Evolutionary conservation across 2,113 vertebrate species (phyloP).

Genomic region (Phalacrocorax carbo): DNA sequence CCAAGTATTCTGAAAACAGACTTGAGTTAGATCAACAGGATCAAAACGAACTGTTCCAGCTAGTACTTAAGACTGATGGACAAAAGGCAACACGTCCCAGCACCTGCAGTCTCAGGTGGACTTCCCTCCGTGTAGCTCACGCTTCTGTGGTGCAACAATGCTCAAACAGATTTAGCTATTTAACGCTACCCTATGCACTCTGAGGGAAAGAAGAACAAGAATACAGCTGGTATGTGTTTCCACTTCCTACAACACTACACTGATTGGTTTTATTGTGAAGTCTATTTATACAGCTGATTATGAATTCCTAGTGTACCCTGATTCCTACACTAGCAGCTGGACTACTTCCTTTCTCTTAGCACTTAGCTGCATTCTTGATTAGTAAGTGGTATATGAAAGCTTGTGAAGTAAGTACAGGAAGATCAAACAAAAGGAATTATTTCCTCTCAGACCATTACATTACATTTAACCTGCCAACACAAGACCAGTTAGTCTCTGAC

Average conservation of each 20-base stretch:
- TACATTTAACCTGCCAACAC: neutral
- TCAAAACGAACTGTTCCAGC: neutral
- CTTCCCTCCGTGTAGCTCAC: neutral
- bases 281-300: slow-evolving; percentile 17
- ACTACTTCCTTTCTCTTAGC: slow-evolving; percentile 7
- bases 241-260: neutral
- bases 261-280: slow-evolving; percentile 18
- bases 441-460: neutral
- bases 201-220: neutral
- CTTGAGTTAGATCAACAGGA: neutral
- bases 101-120: neutral
- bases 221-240: neutral
- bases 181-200: neutral
- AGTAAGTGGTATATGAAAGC: neutral
- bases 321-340: slow-evolving; percentile 24
- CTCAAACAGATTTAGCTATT: neutral
- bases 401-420: slow-evolving; percentile 24
- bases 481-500: neutral
- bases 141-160: neutral
- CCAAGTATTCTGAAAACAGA: neutral
- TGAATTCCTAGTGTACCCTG: neutral
- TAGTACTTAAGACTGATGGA: neutral
- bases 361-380: slow-evolving; percentile 2
- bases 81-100: neutral
- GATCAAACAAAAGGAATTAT: slow-evolving; percentile 27